phyloP scores from a whole-genome alignment of 2,888 invertebrate species.

The Doris montereyensis region DNA sequence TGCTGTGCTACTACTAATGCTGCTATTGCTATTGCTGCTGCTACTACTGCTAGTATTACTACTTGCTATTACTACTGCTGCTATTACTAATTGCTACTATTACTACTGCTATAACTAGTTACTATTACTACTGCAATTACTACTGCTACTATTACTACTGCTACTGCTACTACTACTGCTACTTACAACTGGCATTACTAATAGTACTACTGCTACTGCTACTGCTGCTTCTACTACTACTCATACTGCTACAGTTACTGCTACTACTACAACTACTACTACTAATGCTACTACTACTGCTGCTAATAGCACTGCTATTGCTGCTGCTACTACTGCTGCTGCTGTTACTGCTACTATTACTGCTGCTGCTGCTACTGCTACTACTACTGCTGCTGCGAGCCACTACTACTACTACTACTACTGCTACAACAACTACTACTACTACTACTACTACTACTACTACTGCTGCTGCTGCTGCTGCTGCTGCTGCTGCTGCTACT shows the following conservation, averaged over 20 bases:
- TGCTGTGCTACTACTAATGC: neutral
- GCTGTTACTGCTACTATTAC: constrained; percentile 10
- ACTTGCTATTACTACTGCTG: neutral
- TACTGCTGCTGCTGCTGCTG: constrained; percentile 1
- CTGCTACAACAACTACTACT: constrained; percentile 28
- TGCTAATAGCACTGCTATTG: constrained; percentile 28
- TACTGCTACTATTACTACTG: neutral
- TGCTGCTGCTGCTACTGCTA: constrained; percentile 13
- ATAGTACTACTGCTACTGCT: neutral
- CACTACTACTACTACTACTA: constrained; percentile 25
- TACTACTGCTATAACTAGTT: neutral
- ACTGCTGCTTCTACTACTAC: neutral
- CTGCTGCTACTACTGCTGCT: constrained; percentile 27
- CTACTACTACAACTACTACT: neutral
- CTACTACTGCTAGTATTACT: neutral
- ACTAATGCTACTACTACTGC: constrained; percentile 31
- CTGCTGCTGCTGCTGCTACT: neutral
- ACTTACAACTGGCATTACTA: neutral
- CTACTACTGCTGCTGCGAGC: neutral
- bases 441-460: constrained; percentile 33
- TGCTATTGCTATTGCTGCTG: neutral
- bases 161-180: neutral
- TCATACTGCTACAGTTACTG: neutral
- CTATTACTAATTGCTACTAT: too few relatives aligned
- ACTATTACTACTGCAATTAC: neutral